Evolutionary conservation across 2,888 invertebrate genomes (phyloP).

Genomic region (Lochmaea capreae): DNA sequence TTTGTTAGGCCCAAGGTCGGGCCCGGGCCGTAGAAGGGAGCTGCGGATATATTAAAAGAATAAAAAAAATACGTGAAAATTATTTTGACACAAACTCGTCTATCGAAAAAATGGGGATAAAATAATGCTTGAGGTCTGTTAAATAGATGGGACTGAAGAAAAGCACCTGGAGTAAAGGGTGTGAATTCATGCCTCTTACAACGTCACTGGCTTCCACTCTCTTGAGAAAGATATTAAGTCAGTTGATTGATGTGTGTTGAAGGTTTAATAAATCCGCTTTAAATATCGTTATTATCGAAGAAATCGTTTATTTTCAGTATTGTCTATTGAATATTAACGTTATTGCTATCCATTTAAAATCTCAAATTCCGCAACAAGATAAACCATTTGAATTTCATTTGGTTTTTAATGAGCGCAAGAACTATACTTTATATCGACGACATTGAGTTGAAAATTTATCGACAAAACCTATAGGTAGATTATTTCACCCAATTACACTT

Average conservation of each 20-base stretch:
- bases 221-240: slow-evolving; percentile 9
- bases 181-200: not conserved
- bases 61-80: too few species aligned
- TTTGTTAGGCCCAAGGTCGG: too few species aligned
- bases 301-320: slow-evolving; percentile 7
- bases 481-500: not conserved
- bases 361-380: slow-evolving; percentile 3
- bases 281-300: not conserved
- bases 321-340: slow-evolving; percentile 13
- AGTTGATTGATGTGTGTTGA: slow-evolving; percentile 4
- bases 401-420: slow-evolving; percentile 6
- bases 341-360: slow-evolving; percentile 3
- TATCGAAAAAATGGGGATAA: too few species aligned
- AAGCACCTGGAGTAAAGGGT: too few species aligned
- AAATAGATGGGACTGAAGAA: too few species aligned
- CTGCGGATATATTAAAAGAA: too few species aligned
- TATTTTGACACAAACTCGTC: too few species aligned
- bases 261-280: slow-evolving; percentile 7
- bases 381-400: slow-evolving; percentile 8
- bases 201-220: slow-evolving; percentile 5
- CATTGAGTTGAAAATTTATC: slow-evolving; percentile 13
- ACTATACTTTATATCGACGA: slow-evolving; percentile 7
- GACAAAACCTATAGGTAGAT: not conserved
- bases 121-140: too few species aligned
- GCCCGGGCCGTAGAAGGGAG: too few species aligned